Evolutionary conservation across 2,888 invertebrate species (phyloP).

Genomic region (Nectonema munidae): DNA sequence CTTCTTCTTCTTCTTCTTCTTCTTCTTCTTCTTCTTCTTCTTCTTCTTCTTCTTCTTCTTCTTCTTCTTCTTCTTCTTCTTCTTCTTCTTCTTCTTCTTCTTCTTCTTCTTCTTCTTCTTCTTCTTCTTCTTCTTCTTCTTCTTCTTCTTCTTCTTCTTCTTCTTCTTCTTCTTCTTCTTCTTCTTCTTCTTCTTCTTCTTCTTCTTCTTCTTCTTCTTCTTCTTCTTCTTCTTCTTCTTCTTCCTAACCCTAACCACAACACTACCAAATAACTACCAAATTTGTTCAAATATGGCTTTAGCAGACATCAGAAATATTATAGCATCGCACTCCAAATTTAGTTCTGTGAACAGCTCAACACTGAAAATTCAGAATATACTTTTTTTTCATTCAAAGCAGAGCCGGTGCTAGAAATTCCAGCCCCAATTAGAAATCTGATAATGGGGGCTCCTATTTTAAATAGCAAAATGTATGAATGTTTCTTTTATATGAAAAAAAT

Average conservation of each 20-base stretch:
- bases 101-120: constrained; percentile 11
- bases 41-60: constrained; percentile 11
- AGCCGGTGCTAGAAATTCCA: no score
- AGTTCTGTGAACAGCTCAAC: no score
- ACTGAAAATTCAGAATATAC: no score
- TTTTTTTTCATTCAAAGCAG: no score
- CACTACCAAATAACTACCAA: no score
- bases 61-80: constrained; percentile 11
- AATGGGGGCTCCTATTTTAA: no score
- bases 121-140: constrained; percentile 11
- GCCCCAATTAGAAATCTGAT: no score
- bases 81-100: constrained; percentile 11
- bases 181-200: constrained; percentile 11
- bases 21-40: constrained; percentile 11
- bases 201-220: constrained; percentile 11
- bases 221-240: constrained; percentile 11
- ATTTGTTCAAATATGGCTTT: no score
- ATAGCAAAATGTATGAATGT: no score
- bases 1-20: constrained; percentile 11
- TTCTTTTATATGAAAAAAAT: no score
- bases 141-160: constrained; percentile 11
- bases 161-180: constrained; percentile 11
- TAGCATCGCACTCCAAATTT: no score
- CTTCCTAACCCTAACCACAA: neutral
- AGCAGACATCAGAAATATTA: no score